phyloP scores from a whole-genome alignment of 2,888 invertebrate species.

The Bibio marci region DNA sequence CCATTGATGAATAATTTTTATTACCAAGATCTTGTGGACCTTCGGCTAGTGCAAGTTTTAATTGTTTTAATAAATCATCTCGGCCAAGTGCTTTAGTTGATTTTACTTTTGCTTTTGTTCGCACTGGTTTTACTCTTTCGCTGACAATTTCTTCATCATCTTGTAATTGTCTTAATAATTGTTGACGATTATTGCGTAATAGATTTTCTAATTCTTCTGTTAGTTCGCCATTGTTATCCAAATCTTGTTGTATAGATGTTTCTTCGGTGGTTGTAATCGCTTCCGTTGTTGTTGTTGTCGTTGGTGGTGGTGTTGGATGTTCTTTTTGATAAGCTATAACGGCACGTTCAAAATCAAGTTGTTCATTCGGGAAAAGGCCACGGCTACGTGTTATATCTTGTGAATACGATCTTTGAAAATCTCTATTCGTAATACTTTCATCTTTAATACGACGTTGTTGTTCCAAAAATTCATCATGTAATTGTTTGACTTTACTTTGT shows the following conservation, averaged over 20 bases:
- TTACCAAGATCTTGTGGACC: constrained; percentile 42
- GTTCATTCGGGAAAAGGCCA: constrained; percentile 43
- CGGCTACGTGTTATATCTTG: constrained; percentile 20
- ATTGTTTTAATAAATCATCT: constrained; percentile 55
- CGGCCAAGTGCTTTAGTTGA: constrained; percentile 39
- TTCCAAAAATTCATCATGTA: constrained; percentile 51
- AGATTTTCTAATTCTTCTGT: constrained; percentile 21
- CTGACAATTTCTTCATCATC: constrained; percentile 20
- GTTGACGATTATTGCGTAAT: constrained; percentile 34
- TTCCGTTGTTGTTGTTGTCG: constrained; percentile 45
- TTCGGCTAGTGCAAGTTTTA: constrained; percentile 55
- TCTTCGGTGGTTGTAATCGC: constrained; percentile 33
- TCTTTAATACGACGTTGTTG: constrained; percentile 48
- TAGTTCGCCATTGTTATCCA: constrained; percentile 25
- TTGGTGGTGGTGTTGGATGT: constrained; percentile 50
- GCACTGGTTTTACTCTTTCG: constrained; percentile 33
- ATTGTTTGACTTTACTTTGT: constrained; percentile 53
- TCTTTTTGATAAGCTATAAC: constrained; percentile 47
- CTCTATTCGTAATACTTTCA: constrained; percentile 29
- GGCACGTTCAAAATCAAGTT: constrained; percentile 44
- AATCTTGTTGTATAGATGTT: constrained; percentile 23
- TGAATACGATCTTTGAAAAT: constrained; percentile 22
- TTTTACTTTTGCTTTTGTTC: constrained; percentile 29
- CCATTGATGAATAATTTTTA: constrained; percentile 54
- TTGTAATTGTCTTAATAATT: constrained; percentile 39